Evolutionary conservation across 2,113 vertebrate species (phyloP).

Genomic region (Collichthys lucidus): DNA sequence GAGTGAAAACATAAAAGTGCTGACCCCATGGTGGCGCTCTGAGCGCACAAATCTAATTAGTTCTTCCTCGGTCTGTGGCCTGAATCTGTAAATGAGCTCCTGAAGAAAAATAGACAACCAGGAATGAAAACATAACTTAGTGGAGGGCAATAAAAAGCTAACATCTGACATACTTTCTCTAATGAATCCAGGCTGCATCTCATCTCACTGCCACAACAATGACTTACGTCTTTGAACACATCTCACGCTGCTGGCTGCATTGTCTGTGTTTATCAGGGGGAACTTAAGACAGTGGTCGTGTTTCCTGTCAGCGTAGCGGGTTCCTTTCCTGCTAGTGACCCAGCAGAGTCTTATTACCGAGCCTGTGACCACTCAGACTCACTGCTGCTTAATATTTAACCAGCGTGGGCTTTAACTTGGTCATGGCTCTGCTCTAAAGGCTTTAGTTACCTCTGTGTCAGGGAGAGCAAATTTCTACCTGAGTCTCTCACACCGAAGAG

Average conservation of each 20-base stretch:
- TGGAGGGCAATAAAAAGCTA: neutral
- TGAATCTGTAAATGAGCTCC: neutral
- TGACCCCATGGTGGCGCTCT: constrained; percentile 5
- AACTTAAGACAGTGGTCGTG: constrained; percentile 32
- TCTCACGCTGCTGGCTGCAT: neutral
- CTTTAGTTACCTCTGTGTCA: constrained; percentile 63
- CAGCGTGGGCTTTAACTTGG: constrained; percentile 39
- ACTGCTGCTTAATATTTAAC: constrained; percentile 81
- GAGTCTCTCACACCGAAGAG: neutral
- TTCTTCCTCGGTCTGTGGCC: neutral
- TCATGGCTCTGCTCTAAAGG: constrained; percentile 45
- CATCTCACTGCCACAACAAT: neutral
- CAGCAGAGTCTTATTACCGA: constrained; percentile 61
- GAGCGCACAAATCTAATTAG: neutral
- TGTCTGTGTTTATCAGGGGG: constrained; percentile 12
- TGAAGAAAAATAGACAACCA: constrained; percentile 4
- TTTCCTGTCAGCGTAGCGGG: too few species aligned
- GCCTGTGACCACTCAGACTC: constrained; percentile 41
- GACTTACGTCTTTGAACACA: neutral
- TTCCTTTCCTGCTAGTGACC: constrained; percentile 26
- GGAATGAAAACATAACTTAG: neutral
- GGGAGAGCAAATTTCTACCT: neutral
- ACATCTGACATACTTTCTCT: neutral
- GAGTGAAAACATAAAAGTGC: neutral
- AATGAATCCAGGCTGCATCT: constrained; percentile 5